Percentiles rank a stretch among this genome's conserved stretches.
phyloP scores from a whole-genome alignment of 2,888 invertebrate genomes.

The Barypeithes pellucidus region DNA sequence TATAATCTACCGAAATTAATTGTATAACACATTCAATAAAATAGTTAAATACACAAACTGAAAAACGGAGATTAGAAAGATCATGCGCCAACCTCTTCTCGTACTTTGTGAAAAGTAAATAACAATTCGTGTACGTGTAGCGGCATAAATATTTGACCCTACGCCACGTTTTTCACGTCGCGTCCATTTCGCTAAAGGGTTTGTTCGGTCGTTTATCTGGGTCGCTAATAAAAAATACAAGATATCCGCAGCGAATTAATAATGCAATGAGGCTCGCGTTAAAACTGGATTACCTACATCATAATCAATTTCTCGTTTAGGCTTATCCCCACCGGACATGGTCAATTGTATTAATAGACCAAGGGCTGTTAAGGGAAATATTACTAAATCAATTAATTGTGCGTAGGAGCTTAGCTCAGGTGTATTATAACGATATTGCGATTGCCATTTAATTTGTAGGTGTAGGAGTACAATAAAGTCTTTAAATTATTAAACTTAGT shows the following conservation, averaged over 20 bases:
- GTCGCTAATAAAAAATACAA: slow-evolving; percentile 3
- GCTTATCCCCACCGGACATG: slow-evolving; percentile 2
- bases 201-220: neutral
- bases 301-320: slow-evolving; percentile 26
- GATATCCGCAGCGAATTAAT: slow-evolving; percentile 34
- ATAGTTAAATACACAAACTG: no score
- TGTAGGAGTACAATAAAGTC: no score
- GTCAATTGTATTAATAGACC: slow-evolving; percentile 25
- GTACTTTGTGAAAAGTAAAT: no score
- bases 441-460: neutral
- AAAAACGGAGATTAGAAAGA: no score
- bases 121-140: slow-evolving; percentile 72
- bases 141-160: no score
- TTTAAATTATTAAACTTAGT: no score
- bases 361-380: slow-evolving; percentile 10
- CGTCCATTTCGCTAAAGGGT: no score
- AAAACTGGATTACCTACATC: slow-evolving; percentile 19
- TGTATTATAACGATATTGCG: neutral
- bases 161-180: no score
- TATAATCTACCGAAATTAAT: no score
- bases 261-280: slow-evolving; percentile 5
- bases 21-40: no score
- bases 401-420: neutral
- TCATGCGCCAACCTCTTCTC: no score
- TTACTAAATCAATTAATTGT: neutral